phyloP scores from a whole-genome alignment of 2,797 vertebrate genomes.

The Otolemur crassicaudatus region DNA sequence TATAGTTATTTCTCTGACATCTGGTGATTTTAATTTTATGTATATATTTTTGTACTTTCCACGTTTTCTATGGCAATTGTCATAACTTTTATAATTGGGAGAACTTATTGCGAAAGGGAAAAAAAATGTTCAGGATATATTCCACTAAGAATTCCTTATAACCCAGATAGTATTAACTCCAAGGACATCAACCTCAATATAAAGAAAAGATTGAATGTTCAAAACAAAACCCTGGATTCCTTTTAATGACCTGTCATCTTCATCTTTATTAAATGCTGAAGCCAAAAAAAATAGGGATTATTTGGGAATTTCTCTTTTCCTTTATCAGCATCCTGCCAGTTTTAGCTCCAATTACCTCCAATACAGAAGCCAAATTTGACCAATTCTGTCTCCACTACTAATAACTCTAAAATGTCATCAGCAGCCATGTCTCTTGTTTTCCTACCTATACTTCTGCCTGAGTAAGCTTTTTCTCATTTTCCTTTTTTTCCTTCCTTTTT shows the following conservation, averaged over 20 bases:
- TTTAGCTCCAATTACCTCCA: slow-evolving; percentile 37
- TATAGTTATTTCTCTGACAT: background rate
- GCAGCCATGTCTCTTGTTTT: background rate
- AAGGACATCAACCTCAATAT: background rate
- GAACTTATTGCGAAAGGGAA: slow-evolving; percentile 19
- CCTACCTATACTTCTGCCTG: background rate
- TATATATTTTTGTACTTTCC: slow-evolving; percentile 25
- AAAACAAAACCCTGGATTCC: background rate
- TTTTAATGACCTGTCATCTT: slow-evolving; percentile 5
- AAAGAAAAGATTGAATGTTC: background rate
- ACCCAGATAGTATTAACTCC: background rate
- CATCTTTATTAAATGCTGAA: background rate
- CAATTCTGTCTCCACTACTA: background rate
- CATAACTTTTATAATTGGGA: background rate
- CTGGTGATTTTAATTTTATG: slow-evolving; percentile 42
- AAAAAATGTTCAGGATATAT: slow-evolving; percentile 19
- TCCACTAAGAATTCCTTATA: slow-evolving; percentile 20
- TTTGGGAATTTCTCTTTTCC: background rate
- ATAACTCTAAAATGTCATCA: background rate
- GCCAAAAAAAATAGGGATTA: slow-evolving; percentile 5
- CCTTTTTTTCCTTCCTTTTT: too few species aligned
- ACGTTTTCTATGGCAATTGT: slow-evolving; percentile 30
- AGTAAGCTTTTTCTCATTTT: slow-evolving; percentile 21
- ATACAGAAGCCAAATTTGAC: background rate
- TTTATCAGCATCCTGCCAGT: background rate